Percentiles rank a stretch among this genome's conserved stretches.
These are phyloP conservation scores for Casuarius casuarius DNA, from an alignment of 2,113 vertebrate genomes.

Conservation along the genomic window DNA sequence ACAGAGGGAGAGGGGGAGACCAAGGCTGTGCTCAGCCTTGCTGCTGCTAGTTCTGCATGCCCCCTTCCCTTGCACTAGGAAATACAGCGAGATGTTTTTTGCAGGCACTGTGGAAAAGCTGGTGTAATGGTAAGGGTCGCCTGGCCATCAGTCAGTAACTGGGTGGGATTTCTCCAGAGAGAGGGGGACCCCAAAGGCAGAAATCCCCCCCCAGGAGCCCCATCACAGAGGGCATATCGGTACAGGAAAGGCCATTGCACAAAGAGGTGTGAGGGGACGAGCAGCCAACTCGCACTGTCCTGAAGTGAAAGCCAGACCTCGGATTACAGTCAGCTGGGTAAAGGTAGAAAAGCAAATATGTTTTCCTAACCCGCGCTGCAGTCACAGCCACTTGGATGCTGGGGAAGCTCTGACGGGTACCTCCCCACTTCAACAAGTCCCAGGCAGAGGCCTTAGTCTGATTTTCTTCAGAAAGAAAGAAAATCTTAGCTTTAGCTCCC, in stretches of 20 bases:
- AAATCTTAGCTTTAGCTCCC: not conserved
- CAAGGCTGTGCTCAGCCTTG: not conserved
- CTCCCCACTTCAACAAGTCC: not conserved
- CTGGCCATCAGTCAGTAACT: not conserved
- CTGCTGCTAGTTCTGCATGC: not conserved
- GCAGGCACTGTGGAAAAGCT: not conserved
- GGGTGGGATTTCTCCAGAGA: not conserved
- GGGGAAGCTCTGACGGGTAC: not conserved
- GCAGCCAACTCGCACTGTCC: not conserved
- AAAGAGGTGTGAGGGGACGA: not conserved
- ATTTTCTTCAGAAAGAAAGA: not conserved
- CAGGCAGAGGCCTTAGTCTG: not conserved
- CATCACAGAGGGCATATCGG: not conserved
- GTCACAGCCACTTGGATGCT: not conserved
- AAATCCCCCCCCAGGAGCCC: not conserved
- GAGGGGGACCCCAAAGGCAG: not conserved
- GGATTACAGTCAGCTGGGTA: not conserved
- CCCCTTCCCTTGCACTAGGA: not conserved
- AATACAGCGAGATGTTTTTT: not conserved
- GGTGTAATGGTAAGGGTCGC: not conserved
- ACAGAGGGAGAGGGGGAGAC: not conserved
- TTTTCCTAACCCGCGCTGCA: not conserved
- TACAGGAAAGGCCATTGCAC: not conserved
- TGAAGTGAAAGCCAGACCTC: not conserved
- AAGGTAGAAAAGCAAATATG: not conserved